Evolutionary conservation across 1,140 invertebrate genomes (phyloP), one percentile per base, ranked within the genome.

Genomic region (Pseudachorutes palmiensis): DNA sequence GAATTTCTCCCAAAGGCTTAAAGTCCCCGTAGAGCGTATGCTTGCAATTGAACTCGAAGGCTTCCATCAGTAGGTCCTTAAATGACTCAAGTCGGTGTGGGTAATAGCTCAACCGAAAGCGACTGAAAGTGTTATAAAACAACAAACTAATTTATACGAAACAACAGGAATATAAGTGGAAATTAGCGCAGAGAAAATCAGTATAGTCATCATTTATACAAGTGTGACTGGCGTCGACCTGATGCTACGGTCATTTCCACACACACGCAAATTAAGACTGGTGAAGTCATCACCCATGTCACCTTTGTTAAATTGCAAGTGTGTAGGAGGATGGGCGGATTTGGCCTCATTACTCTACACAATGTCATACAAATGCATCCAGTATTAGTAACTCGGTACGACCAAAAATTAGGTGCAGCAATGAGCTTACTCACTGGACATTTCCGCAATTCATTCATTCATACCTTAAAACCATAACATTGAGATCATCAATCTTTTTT

Each of bases 101-200:
- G 79, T 90, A 92, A 76, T 92, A 94, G 2, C 89, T 91, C 19
- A 93, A 78, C 16, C 90, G 83, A 79, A 93, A 94, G 75, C 90
- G 85, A 75, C 86, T 90, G 76, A 67, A 83, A 82, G 72, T n/a
- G n/a, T n/a, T n/a, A 65, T 36, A 72, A 41, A 1, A 31, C 31
- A 5, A 61, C 26, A 64, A 65, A 19, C 26, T 51, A 32, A 65
- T 55, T 55, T 55, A 55, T 55, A 55, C 36, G 19, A 19, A 9
- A 41, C 36, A 41, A 19, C 36, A 41, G 19, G 36, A n/a, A n/a
- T 41, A 41, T 41, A 41, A 41, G 19, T 41, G 36, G 5, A 41
- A 41, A 41, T 41, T 5, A 41, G 19, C n/a, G n/a, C n/a, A n/a
- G n/a, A n/a, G n/a, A n/a, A n/a, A n/a, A n/a, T n/a, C n/a, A n/a